phyloP scores from a whole-genome alignment of 2,888 invertebrate genomes.

The Euclidia mi region DNA sequence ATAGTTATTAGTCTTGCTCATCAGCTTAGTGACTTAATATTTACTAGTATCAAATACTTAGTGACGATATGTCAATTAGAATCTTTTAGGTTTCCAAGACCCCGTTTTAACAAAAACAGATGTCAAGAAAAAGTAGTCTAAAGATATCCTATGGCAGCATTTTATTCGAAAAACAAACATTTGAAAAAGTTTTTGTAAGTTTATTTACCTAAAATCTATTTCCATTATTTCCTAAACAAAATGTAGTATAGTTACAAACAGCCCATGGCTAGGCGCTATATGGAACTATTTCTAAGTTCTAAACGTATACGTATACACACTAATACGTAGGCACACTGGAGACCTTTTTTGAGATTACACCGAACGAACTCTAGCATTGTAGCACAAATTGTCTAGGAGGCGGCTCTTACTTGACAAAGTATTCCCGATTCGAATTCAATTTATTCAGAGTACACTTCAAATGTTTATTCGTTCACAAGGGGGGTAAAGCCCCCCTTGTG shows the following conservation, averaged over 20 bases:
- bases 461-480: slow-evolving; percentile 65
- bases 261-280: neutral
- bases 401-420: slow-evolving; percentile 56
- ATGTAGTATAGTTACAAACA: neutral
- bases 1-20: too few relatives aligned
- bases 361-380: slow-evolving; percentile 39
- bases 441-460: slow-evolving; percentile 69
- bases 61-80: too few relatives aligned
- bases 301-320: slow-evolving; percentile 20
- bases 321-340: slow-evolving; percentile 13
- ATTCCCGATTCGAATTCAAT: slow-evolving; percentile 72
- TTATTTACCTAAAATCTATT: too few relatives aligned
- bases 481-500: too few relatives aligned
- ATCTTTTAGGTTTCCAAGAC: too few relatives aligned
- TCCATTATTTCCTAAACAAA: neutral
- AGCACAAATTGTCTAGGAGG: slow-evolving; percentile 45
- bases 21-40: too few relatives aligned
- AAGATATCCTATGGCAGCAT: too few relatives aligned
- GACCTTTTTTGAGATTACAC: slow-evolving; percentile 47
- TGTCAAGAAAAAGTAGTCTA: too few relatives aligned
- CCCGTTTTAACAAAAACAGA: too few relatives aligned
- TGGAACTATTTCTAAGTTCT: slow-evolving; percentile 1
- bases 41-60: too few relatives aligned
- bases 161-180: too few relatives aligned
- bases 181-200: too few relatives aligned